A percentile compares a stretch with the other conserved stretches of the same genome.
Evolutionary conservation across 2,888 invertebrate genomes (phyloP).

Genomic region (Patella caerulea): DNA sequence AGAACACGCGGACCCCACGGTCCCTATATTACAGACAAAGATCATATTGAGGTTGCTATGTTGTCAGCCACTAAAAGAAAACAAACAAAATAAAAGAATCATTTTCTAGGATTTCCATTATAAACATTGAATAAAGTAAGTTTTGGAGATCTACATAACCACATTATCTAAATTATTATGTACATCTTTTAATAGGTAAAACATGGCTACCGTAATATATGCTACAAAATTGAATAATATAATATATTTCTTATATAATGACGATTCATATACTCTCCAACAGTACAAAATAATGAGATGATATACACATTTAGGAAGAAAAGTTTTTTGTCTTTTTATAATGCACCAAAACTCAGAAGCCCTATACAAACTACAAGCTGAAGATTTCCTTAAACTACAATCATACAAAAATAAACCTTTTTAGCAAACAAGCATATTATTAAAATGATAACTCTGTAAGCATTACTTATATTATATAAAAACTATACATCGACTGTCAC

Average conservation of each 20-base stretch:
- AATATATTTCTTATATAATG: not conserved
- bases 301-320: not conserved
- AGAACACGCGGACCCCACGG: not conserved
- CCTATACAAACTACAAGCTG: constrained; percentile 13
- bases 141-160: constrained; percentile 22
- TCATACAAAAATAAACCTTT: constrained; percentile 13
- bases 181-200: constrained; percentile 23
- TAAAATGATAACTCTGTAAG: not conserved
- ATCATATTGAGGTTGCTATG: constrained; percentile 5
- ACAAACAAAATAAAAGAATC: constrained; percentile 13
- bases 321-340: constrained; percentile 1
- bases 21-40: constrained; percentile 3
- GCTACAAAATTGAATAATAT: constrained; percentile 20
- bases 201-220: constrained; percentile 21
- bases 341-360: constrained; percentile 11
- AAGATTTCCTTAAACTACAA: not conserved
- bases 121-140: constrained; percentile 13
- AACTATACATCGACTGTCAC: constrained; percentile 5
- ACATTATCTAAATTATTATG: constrained; percentile 20
- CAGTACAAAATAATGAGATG: constrained; percentile 6
- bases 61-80: constrained; percentile 10
- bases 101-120: constrained; percentile 11
- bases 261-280: constrained; percentile 13
- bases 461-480: not conserved
- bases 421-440: constrained; percentile 4